phyloP scores from a whole-genome alignment of 2,113 vertebrate species.

The Myrmophylax atrothorax region DNA sequence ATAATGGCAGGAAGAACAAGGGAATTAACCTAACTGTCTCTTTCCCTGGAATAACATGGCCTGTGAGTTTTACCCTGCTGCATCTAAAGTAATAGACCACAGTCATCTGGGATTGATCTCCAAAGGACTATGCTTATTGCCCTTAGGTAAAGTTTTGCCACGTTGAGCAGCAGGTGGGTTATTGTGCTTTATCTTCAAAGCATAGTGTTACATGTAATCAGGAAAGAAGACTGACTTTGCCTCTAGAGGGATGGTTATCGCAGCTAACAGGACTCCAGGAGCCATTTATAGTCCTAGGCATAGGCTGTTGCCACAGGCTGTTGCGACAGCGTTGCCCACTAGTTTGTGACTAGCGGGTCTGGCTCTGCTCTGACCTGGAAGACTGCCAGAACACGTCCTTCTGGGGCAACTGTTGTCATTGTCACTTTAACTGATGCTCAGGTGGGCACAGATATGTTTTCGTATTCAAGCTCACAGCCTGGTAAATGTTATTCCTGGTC shows the following conservation, averaged over 20 bases:
- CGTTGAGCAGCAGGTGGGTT: not conserved
- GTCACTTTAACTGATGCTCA: conserved; percentile 31
- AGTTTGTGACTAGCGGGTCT: not conserved
- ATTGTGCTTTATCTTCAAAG: not conserved
- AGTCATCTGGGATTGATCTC: not conserved
- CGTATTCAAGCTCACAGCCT: not conserved
- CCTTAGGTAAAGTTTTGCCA: not conserved
- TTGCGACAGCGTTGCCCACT: no score
- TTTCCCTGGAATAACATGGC: not conserved
- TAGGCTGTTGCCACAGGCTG: not conserved
- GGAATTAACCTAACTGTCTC: not conserved
- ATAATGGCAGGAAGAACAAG: not conserved
- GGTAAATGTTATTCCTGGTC: conserved; percentile 51
- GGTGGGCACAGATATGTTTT: not conserved
- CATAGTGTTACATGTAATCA: not conserved
- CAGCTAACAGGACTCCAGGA: not conserved
- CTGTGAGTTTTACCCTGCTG: not conserved
- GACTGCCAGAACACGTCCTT: not conserved
- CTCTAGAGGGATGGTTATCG: not conserved
- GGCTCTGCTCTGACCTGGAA: not conserved
- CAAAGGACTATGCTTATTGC: not conserved
- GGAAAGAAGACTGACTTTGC: not conserved
- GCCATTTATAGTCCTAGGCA: not conserved
- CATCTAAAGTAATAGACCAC: not conserved
- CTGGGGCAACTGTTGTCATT: conserved; percentile 29